These are phyloP conservation scores for Anguilla anguilla DNA, from an alignment of 2,797 vertebrate species.

Conservation along the genomic window DNA sequence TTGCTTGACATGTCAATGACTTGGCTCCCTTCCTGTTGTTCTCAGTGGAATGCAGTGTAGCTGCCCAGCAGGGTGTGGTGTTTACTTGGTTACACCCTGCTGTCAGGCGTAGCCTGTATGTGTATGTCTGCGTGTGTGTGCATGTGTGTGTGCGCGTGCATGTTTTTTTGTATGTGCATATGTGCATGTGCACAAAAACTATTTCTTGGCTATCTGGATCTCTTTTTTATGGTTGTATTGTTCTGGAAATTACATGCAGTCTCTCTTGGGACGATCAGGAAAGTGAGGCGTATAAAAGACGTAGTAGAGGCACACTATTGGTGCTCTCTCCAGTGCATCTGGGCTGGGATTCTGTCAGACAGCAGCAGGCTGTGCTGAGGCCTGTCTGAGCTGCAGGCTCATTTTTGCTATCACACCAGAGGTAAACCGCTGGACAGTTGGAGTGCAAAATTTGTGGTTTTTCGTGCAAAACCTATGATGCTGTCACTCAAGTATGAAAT, in stretches of 20 bases:
- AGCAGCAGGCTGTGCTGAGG: neutral
- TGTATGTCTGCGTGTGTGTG: neutral
- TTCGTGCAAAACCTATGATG: too few relatives aligned
- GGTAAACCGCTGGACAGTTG: neutral
- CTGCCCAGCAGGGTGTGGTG: slow-evolving; percentile 12
- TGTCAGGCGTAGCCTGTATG: neutral
- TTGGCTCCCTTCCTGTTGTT: neutral
- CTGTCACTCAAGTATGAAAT: too few relatives aligned
- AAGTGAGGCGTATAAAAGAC: too few relatives aligned
- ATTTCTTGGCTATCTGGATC: neutral
- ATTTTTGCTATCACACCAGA: neutral
- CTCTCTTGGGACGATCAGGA: too few relatives aligned
- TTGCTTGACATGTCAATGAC: neutral
- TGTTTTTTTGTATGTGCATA: neutral
- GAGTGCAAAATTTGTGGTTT: too few relatives aligned
- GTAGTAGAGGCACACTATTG: neutral
- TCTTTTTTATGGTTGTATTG: neutral
- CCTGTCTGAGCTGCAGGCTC: neutral
- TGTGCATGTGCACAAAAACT: neutral
- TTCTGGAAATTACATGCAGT: neutral
- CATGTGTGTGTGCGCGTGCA: neutral
- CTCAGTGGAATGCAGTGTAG: neutral
- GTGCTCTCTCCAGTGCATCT: neutral
- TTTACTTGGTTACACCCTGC: neutral
- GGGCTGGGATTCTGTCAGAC: neutral